Conservation (phyloP, 2,888 invertebrate species). For the Pandemis heparana region DNA sequence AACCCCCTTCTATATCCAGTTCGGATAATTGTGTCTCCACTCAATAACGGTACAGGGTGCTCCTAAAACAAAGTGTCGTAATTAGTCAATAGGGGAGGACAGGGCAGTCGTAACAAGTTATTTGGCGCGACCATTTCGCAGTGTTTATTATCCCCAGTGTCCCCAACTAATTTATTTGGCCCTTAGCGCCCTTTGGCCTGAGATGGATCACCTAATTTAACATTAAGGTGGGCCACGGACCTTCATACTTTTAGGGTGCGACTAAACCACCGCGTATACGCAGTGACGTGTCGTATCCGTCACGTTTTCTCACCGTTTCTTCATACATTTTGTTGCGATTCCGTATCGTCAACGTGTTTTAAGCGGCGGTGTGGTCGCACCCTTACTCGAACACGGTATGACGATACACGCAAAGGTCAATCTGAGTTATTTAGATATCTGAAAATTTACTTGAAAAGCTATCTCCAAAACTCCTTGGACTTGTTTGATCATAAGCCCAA, state of each 20-base stretch:
- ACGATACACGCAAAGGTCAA: not conserved
- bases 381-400: no score
- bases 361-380: no score
- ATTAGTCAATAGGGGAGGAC: conserved; percentile 81
- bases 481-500: no score
- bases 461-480: no score
- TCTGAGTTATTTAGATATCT: no score
- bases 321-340: no score
- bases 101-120: conserved; percentile 76
- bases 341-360: no score
- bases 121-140: conserved; percentile 75
- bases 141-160: conserved; percentile 82
- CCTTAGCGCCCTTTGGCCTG: conserved; percentile 76
- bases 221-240: conserved; percentile 70
- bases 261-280: no score
- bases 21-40: conserved; percentile 37
- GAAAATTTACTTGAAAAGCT: no score
- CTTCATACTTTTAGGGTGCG: conserved; percentile 67
- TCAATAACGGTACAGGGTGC: conserved; percentile 49
- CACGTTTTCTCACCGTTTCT: no score
- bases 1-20: not conserved
- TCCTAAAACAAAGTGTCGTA: conserved; percentile 73
- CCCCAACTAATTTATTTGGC: conserved; percentile 82
- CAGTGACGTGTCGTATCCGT: no score
- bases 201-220: conserved; percentile 84